phyloP scores from a whole-genome alignment of 2,113 vertebrate genomes.

The Centropus unirufus region DNA sequence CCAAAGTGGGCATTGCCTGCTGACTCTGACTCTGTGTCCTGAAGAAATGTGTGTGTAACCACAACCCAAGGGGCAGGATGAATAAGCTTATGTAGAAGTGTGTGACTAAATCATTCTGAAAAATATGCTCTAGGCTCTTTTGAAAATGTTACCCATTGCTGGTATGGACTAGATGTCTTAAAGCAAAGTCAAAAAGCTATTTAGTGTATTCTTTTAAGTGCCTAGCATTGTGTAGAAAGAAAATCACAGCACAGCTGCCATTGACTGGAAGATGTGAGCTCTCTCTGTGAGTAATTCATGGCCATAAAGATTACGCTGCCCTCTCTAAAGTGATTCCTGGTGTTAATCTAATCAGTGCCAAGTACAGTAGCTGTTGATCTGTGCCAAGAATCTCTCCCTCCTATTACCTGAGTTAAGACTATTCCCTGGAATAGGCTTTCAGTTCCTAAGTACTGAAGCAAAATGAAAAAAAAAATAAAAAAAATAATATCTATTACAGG shows the following conservation, averaged over 20 bases:
- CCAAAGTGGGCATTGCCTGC: not conserved
- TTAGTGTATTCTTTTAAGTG: not conserved
- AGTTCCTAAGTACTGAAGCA: not conserved
- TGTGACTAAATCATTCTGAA: slow-evolving; percentile 27
- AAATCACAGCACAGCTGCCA: not conserved
- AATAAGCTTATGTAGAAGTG: slow-evolving; percentile 22
- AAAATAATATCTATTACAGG: not conserved
- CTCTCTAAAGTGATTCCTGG: not conserved
- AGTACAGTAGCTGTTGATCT: not conserved
- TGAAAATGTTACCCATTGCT: not conserved
- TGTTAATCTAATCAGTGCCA: slow-evolving; percentile 1
- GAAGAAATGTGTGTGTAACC: slow-evolving; percentile 33
- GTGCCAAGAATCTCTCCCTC: not conserved
- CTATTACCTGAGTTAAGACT: not conserved
- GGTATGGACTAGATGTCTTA: not conserved
- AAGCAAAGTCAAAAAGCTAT: not conserved
- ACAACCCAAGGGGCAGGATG: not conserved
- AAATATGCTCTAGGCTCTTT: not conserved
- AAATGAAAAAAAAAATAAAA: not conserved
- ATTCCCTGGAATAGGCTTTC: not conserved
- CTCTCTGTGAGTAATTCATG: not conserved
- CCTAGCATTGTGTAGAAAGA: not conserved
- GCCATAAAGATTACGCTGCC: not conserved
- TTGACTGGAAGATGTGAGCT: not conserved
- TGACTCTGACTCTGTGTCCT: not conserved